Percentiles rank a stretch among this genome's conserved stretches.
Conservation (phyloP, 2,888 invertebrate genomes). For the Colostygia pectinataria region DNA sequence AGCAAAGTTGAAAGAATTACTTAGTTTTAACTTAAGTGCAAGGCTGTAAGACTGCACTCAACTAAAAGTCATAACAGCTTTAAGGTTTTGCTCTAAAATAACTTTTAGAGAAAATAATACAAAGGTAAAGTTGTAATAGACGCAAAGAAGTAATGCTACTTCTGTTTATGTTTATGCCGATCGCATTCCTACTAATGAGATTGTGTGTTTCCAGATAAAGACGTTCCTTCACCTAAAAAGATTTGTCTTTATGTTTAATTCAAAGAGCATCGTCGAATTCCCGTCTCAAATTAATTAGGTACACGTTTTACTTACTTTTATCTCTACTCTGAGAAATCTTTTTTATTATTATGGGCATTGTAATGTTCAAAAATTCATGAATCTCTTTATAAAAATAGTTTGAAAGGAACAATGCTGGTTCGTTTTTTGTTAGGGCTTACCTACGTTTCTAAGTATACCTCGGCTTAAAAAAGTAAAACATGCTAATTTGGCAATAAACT, state of each 20-base stretch:
- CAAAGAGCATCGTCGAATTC: not conserved
- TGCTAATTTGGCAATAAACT: no score
- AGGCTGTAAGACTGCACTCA: constrained; percentile 6
- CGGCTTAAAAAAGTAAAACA: no score
- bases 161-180: not conserved
- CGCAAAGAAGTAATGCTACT: not conserved
- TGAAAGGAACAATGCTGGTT: no score
- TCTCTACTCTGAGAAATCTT: no score
- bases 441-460: no score
- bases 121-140: not conserved
- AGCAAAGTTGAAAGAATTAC: constrained; percentile 8
- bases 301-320: no score
- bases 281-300: no score
- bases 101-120: constrained; percentile 13
- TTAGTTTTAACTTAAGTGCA: constrained; percentile 6
- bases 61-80: constrained; percentile 14
- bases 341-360: no score
- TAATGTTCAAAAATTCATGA: no score
- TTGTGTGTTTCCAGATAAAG: not conserved
- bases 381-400: no score
- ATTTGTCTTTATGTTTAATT: not conserved
- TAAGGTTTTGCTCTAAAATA: constrained; percentile 18
- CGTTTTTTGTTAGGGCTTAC: no score
- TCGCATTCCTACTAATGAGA: constrained; percentile 4
- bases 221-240: not conserved